A percentile compares a stretch with the other conserved stretches of the same genome.
These are phyloP conservation scores for Eugnorisma glareosa DNA, from an alignment of 2,888 invertebrate species.

Conservation along the genomic window DNA sequence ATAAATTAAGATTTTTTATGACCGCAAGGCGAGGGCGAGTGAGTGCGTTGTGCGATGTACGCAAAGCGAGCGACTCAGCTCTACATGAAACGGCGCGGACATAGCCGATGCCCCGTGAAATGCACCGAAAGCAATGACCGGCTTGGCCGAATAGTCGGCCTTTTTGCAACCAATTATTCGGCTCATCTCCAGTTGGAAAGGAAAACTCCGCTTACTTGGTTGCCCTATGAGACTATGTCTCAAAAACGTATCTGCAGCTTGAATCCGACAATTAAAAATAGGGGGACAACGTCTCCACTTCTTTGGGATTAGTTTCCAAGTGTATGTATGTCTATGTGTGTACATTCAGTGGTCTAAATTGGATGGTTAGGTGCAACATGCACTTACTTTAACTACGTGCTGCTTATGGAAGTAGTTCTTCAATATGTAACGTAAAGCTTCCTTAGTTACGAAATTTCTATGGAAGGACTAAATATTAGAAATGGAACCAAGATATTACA, in stretches of 20 bases:
- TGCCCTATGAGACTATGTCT: background rate
- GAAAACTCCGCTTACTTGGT: background rate
- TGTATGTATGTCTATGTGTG: background rate
- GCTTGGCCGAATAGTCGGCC: background rate
- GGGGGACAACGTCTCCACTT: background rate
- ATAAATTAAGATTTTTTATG: background rate
- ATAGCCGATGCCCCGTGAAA: background rate
- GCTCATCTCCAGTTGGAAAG: background rate
- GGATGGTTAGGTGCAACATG: slow-evolving; percentile 26
- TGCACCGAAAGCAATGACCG: background rate
- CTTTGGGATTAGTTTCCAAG: background rate
- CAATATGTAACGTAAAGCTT: background rate
- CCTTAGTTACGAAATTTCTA: background rate
- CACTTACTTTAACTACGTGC: slow-evolving; percentile 30
- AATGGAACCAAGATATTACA: slow-evolving; percentile 1
- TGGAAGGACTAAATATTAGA: background rate
- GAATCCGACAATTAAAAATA: background rate
- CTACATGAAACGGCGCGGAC: background rate
- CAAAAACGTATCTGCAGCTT: background rate
- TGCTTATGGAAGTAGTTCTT: background rate
- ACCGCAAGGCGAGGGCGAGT: background rate
- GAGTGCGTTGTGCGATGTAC: background rate
- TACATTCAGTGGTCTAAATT: background rate
- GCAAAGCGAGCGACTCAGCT: background rate
- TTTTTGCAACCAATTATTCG: background rate